phyloP scores from a whole-genome alignment of 2,888 invertebrate genomes.

The Miltochrista miniata region DNA sequence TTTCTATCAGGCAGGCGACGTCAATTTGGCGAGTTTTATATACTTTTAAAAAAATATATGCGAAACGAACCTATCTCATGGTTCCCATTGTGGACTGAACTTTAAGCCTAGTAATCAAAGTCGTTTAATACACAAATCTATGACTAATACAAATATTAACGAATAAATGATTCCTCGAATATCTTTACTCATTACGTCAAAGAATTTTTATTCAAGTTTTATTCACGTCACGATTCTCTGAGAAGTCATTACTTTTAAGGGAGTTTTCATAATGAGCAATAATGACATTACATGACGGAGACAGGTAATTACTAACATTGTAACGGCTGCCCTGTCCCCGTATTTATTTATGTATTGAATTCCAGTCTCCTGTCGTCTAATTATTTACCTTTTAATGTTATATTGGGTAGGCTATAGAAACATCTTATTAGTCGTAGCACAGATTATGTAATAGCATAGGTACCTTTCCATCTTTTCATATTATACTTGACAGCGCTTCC shows the following conservation, averaged over 20 bases:
- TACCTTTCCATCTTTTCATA: no score
- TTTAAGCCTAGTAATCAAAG: neutral
- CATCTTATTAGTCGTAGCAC: no score
- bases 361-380: slow-evolving; percentile 19
- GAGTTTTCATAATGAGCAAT: slow-evolving; percentile 40
- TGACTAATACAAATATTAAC: slow-evolving; percentile 20
- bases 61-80: no score
- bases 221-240: slow-evolving; percentile 44
- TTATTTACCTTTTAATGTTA: slow-evolving; percentile 9
- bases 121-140: slow-evolving; percentile 2
- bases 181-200: slow-evolving; percentile 41
- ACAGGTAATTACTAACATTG: no score
- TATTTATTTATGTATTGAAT: slow-evolving; percentile 6
- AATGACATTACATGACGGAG: slow-evolving; percentile 40
- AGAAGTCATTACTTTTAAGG: slow-evolving; percentile 41
- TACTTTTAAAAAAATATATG: no score
- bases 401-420: no score
- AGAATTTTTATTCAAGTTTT: slow-evolving; percentile 35
- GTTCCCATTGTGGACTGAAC: no score
- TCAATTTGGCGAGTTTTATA: no score
- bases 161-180: slow-evolving; percentile 28
- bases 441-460: no score
- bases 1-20: no score
- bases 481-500: no score
- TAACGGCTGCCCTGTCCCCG: slow-evolving; percentile 28